Evolutionary conservation across 2,797 vertebrate genomes (phyloP).

Genomic region (Pseudochromis fuscus): DNA sequence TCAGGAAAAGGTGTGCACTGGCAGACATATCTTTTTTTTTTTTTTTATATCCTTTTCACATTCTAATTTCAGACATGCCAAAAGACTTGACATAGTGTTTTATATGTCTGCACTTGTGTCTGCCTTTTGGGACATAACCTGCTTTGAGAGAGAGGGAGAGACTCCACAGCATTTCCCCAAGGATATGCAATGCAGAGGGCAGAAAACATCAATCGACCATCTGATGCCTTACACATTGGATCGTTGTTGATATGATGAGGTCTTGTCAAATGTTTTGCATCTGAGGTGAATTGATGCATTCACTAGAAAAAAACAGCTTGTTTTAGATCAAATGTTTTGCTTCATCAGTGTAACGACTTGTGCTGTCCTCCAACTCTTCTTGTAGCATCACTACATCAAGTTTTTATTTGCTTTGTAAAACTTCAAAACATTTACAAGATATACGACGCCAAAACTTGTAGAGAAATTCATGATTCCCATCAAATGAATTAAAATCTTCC

Average conservation of each 20-base stretch:
- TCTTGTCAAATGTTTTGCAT: constrained; percentile 70
- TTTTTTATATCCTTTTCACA: constrained; percentile 31
- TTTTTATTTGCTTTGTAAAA: background rate
- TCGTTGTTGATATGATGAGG: constrained; percentile 73
- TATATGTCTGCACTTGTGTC: constrained; percentile 60
- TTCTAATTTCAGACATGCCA: constrained; percentile 79
- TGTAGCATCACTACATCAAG: background rate
- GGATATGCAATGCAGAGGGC: constrained; percentile 81
- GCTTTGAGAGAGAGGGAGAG: constrained; percentile 63
- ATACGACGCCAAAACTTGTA: background rate
- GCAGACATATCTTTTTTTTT: constrained; percentile 71
- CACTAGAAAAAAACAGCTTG: constrained; percentile 30
- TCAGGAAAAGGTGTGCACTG: constrained; percentile 66
- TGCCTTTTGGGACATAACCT: constrained; percentile 80
- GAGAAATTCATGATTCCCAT: background rate
- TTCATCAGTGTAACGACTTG: background rate
- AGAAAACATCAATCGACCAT: constrained; percentile 80
- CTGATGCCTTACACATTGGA: constrained; percentile 67
- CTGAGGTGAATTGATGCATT: constrained; percentile 42
- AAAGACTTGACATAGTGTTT: constrained; percentile 77
- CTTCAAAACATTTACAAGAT: background rate
- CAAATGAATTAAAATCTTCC: background rate
- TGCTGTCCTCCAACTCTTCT: background rate
- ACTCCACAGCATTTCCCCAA: constrained; percentile 73
- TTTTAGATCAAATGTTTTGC: constrained; percentile 8